These are phyloP conservation scores for Halichoerus grypus DNA, from an alignment of 2,113 vertebrate genomes.

Conservation along the genomic window DNA sequence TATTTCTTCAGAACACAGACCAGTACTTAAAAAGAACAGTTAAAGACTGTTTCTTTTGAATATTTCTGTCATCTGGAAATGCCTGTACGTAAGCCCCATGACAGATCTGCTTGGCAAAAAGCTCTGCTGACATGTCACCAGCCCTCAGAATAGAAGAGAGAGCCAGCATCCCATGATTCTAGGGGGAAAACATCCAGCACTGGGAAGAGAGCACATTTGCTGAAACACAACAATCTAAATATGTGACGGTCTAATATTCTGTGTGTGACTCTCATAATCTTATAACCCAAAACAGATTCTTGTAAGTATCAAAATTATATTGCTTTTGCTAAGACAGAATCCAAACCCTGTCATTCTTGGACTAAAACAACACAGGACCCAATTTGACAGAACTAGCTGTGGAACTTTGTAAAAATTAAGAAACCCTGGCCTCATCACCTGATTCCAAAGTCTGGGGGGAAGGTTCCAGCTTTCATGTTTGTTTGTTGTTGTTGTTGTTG, in stretches of 20 bases:
- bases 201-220: slow-evolving; percentile 69
- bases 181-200: slow-evolving; percentile 72
- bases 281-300: slow-evolving; percentile 78
- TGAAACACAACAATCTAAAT: slow-evolving; percentile 73
- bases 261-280: slow-evolving; percentile 72
- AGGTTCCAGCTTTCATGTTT: background rate
- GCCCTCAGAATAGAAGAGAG: slow-evolving; percentile 63
- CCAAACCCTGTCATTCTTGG: background rate
- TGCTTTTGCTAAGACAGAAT: slow-evolving; percentile 14
- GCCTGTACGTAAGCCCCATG: slow-evolving; percentile 73
- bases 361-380: background rate
- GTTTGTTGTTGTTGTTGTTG: background rate
- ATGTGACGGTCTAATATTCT: slow-evolving; percentile 34
- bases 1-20: slow-evolving; percentile 43
- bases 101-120: slow-evolving; percentile 73
- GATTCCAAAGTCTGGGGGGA: background rate
- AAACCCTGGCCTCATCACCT: background rate
- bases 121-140: slow-evolving; percentile 81
- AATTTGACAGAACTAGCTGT: background rate
- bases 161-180: slow-evolving; percentile 54
- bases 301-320: background rate
- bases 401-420: background rate
- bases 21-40: slow-evolving; percentile 46
- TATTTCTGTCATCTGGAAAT: slow-evolving; percentile 82
- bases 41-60: slow-evolving; percentile 59